Conservation (phyloP, 2,113 vertebrate genomes). For the Coregonus clupeaformis region DNA sequence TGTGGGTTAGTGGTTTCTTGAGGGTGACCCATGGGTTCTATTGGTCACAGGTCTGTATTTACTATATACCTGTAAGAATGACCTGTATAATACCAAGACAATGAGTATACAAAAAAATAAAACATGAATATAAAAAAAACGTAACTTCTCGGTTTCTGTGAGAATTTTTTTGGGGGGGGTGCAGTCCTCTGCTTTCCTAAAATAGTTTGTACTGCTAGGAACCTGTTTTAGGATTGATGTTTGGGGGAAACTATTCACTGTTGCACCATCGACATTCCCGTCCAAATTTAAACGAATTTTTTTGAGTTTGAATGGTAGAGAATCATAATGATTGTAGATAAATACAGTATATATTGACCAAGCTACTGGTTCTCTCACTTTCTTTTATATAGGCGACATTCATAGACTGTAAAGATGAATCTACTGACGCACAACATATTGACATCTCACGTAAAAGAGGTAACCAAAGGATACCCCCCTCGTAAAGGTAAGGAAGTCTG, state of each 20-base stretch:
- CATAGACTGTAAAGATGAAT: constrained; percentile 71
- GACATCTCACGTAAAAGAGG: constrained; percentile 87
- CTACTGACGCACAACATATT: constrained; percentile 86
- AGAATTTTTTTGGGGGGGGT: neutral
- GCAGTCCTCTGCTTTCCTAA: too few species aligned
- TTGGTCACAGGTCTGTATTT: constrained; percentile 50
- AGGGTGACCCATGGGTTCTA: constrained; percentile 52
- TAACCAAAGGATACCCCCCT: constrained; percentile 82
- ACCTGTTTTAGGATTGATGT: neutral
- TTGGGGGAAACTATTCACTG: constrained; percentile 17
- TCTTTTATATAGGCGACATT: neutral
- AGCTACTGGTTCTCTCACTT: neutral
- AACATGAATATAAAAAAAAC: constrained; percentile 62
- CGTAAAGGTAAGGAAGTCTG: constrained; percentile 76
- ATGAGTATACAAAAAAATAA: constrained; percentile 74
- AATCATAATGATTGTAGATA: neutral
- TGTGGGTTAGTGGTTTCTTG: constrained; percentile 34
- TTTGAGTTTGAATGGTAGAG: neutral
- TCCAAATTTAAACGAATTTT: constrained; percentile 40
- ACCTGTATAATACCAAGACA: constrained; percentile 75
- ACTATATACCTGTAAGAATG: constrained; percentile 71
- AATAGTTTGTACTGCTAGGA: neutral
- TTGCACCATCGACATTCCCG: constrained; percentile 34
- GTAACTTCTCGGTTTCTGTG: neutral
- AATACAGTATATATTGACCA: neutral